Evolutionary conservation across 2,888 invertebrate genomes (phyloP), one percentile per base, ranked within the genome.

Genomic region (Iselma pallidipennis): DNA sequence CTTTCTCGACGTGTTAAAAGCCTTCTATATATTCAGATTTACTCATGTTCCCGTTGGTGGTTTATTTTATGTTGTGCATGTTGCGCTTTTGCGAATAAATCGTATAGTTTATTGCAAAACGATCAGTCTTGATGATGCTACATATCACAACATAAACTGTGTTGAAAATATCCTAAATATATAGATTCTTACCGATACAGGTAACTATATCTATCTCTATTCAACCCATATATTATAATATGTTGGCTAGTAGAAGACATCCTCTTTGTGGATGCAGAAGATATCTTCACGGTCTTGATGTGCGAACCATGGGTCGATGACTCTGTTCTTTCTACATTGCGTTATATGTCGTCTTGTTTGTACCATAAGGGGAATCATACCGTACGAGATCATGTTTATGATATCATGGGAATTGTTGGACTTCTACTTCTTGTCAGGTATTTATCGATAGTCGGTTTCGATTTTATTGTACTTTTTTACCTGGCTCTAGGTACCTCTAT

Each of bases 281-380:
- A 21, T 45, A 45, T 21, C 45, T 45, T 45, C 45, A 45, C 45
- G 21, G 45, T 45, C 45, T 45, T 21, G 45, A 45, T 21, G 45
- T 45, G 45, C 21, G 45, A 45, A 45, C 45, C 45, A 12, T 71
- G 68, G 76, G 76, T 76, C 76, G 74, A 74, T 74, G 76, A 76
- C 76, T 70, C 68, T 68, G 63, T 71, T 73, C 71, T 72, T n/a
- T n/a, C n/a, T 72, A 62, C 61, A 64, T 69, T 68, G 70, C 70
- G 66, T 71, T 67, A 71, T 74, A 70, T 71, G 70, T 69, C 68
- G 72, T 74, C 71, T 65, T 63, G 70, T 68, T 73, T 72, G 71
- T 70, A 71, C 78, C 78, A 78, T 78, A 78, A 78, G 73, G 73
- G 76, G 77, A 75, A 77, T 78, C 75, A 78, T 77, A 75, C 77